These are phyloP conservation scores for Thalpophila matura DNA, from an alignment of 2,888 invertebrate genomes.

Conservation along the genomic window DNA sequence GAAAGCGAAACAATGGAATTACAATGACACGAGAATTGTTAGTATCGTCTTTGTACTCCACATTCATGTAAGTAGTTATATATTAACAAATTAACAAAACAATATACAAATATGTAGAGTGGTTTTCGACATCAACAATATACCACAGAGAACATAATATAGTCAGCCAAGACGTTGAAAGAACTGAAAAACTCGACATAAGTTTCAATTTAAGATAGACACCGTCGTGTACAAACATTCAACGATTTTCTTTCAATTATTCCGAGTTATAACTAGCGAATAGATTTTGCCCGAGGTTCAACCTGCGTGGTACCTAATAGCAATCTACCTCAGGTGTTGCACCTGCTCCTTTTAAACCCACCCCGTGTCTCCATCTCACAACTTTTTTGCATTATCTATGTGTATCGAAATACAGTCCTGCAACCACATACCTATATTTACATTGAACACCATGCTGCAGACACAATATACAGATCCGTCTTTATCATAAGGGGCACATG, in stretches of 20 bases:
- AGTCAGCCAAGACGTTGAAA: slow-evolving; percentile 21
- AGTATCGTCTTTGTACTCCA: slow-evolving; percentile 5
- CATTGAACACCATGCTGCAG: too few species aligned
- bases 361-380: not conserved
- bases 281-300: slow-evolving; percentile 2
- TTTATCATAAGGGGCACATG: too few species aligned
- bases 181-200: slow-evolving; percentile 38
- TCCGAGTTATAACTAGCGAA: slow-evolving; percentile 4
- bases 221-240: not conserved
- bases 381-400: slow-evolving; percentile 8
- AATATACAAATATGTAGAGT: slow-evolving; percentile 27
- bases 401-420: too few species aligned
- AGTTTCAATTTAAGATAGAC: slow-evolving; percentile 27
- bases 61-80: slow-evolving; percentile 22
- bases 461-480: too few species aligned
- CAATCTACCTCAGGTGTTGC: slow-evolving; percentile 14
- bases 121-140: slow-evolving; percentile 21
- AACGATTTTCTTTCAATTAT: slow-evolving; percentile 25
- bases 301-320: slow-evolving; percentile 24
- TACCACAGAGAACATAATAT: not conserved
- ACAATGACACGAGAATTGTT: slow-evolving; percentile 1
- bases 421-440: too few species aligned
- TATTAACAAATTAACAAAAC: slow-evolving; percentile 23
- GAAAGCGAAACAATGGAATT: slow-evolving; percentile 6
- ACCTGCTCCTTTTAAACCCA: slow-evolving; percentile 21